Evolutionary conservation across 2,888 invertebrate species (phyloP), one percentile per base, ranked within the genome.

Genomic region (Amitus sp.): DNA sequence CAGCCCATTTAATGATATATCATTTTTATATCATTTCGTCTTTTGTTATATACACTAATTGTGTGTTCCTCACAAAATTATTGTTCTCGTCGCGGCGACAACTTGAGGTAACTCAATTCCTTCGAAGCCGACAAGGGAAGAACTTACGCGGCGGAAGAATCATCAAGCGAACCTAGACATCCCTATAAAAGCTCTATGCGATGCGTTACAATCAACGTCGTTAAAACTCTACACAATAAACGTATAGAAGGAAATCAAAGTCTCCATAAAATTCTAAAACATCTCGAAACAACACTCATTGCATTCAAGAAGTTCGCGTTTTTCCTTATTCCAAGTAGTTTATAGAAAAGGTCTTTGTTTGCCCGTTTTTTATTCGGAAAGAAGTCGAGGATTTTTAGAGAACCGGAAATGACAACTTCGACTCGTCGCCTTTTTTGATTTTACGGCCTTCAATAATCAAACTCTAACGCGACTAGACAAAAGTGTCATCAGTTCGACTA

Each of bases 1-100:
- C 79, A 80, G 80, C 79, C 79, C 75, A 78, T 79, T 78, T 75
- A 79, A 78, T 73, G 76, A 78, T 77, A 73, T 74, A 75, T 73
- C 71, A 70, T 63, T n/a, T n/a, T 65, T 65, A 62, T 65, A 58
- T 63, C 63, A 59, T 63, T 55, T 54, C 43, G 47, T n/a, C n/a
- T n/a, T n/a, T n/a, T n/a, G n/a, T n/a, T 52, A 60, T 46, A 47
- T 56, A 68, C 67, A 67, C 65, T 63, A 66, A n/a, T n/a, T 68
- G 63, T 61, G 63, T 67, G 58, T 66, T 67, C n/a, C 33, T 40
- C 50, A 63, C 67, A 55, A 68, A 66, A 60, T 66, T 62, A 67
- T 67, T 65, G 69, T 62, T n/a, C n/a, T n/a, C n/a, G n/a, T n/a
- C n/a, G n/a, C n/a, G n/a, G n/a, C n/a, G n/a, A n/a, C n/a, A n/a